Evolutionary conservation across 2,888 invertebrate genomes (phyloP).

Genomic region (Orthonychiurus folsomi): DNA sequence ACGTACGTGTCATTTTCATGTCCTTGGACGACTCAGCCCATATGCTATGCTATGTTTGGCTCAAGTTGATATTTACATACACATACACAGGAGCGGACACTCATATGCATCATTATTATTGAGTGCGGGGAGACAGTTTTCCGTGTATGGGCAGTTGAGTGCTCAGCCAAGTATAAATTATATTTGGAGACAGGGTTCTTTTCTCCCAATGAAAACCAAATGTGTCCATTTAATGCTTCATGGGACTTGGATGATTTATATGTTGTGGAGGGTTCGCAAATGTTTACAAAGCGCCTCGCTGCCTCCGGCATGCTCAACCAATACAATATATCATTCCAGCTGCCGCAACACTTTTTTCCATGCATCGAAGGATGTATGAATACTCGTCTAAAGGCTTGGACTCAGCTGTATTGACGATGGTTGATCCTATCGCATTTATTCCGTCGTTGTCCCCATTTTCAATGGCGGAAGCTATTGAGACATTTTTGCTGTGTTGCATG

Average conservation of each 20-base stretch:
- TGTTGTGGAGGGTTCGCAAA: background rate
- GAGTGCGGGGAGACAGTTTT: background rate
- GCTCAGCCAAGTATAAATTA: background rate
- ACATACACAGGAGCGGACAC: too few relatives aligned
- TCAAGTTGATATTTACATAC: background rate
- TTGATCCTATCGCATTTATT: too few relatives aligned
- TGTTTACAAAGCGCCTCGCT: background rate
- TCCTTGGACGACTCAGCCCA: background rate
- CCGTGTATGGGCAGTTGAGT: background rate
- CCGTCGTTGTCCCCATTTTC: background rate
- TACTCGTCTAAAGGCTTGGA: background rate
- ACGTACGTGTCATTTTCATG: background rate
- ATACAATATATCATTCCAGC: background rate
- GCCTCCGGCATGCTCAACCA: background rate
- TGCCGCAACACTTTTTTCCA: too few relatives aligned
- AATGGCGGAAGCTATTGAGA: background rate
- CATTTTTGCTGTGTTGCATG: background rate
- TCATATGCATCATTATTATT: background rate
- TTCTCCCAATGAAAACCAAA: background rate
- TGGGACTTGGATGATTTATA: background rate
- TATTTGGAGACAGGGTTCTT: background rate
- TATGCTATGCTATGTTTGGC: background rate
- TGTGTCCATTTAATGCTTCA: conserved; percentile 1
- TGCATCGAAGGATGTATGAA: too few relatives aligned
- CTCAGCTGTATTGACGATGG: too few relatives aligned